Evolutionary conservation across 2,888 invertebrate species (phyloP).

Genomic region (Xiphydria camelus): DNA sequence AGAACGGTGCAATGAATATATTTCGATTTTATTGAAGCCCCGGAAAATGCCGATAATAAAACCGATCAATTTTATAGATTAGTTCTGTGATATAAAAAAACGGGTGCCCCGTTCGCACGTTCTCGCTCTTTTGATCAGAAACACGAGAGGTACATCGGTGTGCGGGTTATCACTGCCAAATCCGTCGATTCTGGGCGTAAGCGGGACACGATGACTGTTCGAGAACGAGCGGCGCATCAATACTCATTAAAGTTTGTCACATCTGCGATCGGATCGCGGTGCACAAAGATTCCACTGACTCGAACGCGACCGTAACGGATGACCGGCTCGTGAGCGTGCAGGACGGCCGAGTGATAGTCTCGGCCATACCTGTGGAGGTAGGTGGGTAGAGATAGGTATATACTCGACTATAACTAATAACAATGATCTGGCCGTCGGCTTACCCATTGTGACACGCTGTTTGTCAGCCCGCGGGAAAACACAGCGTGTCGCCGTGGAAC

Average conservation of each 20-base stretch:
- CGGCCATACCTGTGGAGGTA: constrained; percentile 5
- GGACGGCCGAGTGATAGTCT: too few species aligned
- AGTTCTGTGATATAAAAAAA: too few species aligned
- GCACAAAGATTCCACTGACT: constrained; percentile 35
- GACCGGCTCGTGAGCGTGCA: constrained; percentile 45
- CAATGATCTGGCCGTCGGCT: constrained; percentile 20
- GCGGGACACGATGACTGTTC: constrained; percentile 24
- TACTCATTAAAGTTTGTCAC: constrained; percentile 48
- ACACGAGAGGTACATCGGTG: too few species aligned
- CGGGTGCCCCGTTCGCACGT: too few species aligned
- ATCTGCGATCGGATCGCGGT: constrained; percentile 40
- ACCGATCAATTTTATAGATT: too few species aligned
- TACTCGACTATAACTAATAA: constrained; percentile 18
- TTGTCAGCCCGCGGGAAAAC: constrained; percentile 19
- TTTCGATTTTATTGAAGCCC: too few species aligned
- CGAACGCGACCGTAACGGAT: constrained; percentile 41
- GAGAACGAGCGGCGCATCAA: constrained; percentile 39
- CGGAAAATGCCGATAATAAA: too few species aligned
- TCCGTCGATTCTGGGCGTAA: neutral
- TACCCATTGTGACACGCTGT: constrained; percentile 21
- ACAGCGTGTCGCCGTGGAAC: constrained; percentile 13
- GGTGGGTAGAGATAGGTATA: constrained; percentile 11
- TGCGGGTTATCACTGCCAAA: neutral
- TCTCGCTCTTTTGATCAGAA: too few species aligned
- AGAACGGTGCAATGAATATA: too few species aligned